These are phyloP conservation scores for Calliphora vicina DNA, from an alignment of 1,140 invertebrate genomes.

Conservation along the genomic window DNA sequence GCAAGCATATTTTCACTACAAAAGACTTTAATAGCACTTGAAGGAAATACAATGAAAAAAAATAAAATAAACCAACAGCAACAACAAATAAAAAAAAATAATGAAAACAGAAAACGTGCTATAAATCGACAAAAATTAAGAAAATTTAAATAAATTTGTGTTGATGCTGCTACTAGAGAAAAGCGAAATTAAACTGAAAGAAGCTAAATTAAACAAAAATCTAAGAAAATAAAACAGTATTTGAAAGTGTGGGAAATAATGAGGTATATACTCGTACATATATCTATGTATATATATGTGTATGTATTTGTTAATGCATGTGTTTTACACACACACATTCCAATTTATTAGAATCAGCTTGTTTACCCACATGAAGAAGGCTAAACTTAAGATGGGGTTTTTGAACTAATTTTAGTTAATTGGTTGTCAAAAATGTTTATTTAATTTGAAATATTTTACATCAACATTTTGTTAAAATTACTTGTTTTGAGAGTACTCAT, in stretches of 20 bases:
- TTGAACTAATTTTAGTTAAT: neutral
- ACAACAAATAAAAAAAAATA: no score
- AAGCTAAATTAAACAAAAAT: neutral
- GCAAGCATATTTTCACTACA: constrained; percentile 3
- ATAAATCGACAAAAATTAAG: constrained; percentile 11
- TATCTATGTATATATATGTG: neutral
- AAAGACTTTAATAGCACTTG: neutral
- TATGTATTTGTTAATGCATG: no score
- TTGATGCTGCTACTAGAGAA: neutral
- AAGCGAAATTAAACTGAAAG: neutral
- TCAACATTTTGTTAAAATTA: no score
- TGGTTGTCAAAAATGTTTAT: neutral
- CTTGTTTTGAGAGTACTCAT: no score
- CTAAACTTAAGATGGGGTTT: neutral
- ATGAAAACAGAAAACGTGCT: neutral
- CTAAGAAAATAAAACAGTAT: neutral
- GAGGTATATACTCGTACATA: no score
- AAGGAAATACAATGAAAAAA: neutral
- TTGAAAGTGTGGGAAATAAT: neutral
- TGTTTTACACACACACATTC: neutral
- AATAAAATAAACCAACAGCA: no score
- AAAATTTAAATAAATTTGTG: neutral
- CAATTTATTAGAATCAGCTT: no score
- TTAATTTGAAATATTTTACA: neutral
- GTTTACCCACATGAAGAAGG: neutral